phyloP scores from a whole-genome alignment of 2,113 vertebrate species.

The Recurvirostra avosetta region DNA sequence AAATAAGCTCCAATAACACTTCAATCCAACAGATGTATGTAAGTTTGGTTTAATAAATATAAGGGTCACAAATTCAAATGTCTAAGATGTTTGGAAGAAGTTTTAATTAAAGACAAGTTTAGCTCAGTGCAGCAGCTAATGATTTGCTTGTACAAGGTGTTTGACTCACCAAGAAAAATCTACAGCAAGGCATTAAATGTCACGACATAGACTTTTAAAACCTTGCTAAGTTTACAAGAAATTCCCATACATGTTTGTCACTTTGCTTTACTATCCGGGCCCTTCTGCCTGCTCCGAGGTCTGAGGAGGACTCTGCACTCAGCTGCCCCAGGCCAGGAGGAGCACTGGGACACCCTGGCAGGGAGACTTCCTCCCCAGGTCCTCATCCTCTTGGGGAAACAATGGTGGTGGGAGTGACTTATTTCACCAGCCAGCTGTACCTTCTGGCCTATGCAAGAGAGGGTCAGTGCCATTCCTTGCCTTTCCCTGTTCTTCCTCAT shows the following conservation, averaged over 20 bases:
- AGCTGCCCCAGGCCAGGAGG: not conserved
- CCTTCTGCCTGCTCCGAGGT: not conserved
- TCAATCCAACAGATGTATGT: not conserved
- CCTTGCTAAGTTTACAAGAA: not conserved
- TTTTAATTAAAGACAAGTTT: not conserved
- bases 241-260: not conserved
- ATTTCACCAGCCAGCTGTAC: not conserved
- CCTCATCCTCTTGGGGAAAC: not conserved
- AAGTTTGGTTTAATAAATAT: not conserved
- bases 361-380: not conserved
- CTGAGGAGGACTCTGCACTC: not conserved
- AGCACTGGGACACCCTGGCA: not conserved
- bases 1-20: not conserved
- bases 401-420: not conserved
- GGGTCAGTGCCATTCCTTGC: not conserved
- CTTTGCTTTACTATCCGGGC: not conserved
- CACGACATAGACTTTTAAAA: not conserved
- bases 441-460: not conserved
- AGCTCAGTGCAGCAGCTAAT: not conserved
- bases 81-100: not conserved
- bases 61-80: not conserved
- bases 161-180: not conserved
- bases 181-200: not conserved
- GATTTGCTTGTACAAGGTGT: not conserved
- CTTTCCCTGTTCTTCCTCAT: not conserved